A percentile compares a stretch with the other conserved stretches of the same genome.
Evolutionary conservation across 1,140 invertebrate genomes (phyloP).

Genomic region (Dendrolimus punctatus): DNA sequence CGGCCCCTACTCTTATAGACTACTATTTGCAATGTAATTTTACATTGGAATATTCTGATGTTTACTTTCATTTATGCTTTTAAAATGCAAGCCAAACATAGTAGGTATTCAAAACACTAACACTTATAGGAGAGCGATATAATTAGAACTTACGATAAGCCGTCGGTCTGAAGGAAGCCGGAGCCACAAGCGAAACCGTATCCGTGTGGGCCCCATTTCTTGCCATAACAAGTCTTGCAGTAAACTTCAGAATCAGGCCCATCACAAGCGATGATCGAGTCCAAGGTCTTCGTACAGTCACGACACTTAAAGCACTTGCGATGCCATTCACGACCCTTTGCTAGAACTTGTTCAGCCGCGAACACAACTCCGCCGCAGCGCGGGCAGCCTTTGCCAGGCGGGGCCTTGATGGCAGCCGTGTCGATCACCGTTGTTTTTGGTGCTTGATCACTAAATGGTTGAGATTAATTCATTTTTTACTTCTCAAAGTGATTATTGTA

Average conservation of each 20-base stretch:
- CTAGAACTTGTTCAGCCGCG: constrained; percentile 91
- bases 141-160: constrained; percentile 80
- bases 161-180: constrained; percentile 92
- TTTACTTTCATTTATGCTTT: no score
- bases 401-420: constrained; percentile 84
- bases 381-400: constrained; percentile 89
- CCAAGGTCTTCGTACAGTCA: constrained; percentile 92
- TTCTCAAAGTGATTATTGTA: no score
- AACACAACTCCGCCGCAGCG: constrained; percentile 92
- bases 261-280: constrained; percentile 94
- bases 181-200: constrained; percentile 96
- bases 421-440: constrained; percentile 84
- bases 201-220: constrained; percentile 95
- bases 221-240: constrained; percentile 93
- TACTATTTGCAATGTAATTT: no score
- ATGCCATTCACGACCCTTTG: constrained; percentile 94
- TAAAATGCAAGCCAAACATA: no score
- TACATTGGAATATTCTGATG: no score
- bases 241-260: constrained; percentile 93
- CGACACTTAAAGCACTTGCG: constrained; percentile 98
- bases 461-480: background rate
- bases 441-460: constrained; percentile 73
- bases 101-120: background rate
- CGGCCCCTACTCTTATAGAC: no score
- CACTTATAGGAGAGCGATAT: background rate